Percentiles rank a stretch among this genome's conserved stretches.
These are phyloP conservation scores for Drosophila pseudoobscura DNA, from an alignment of 1,140 invertebrate genomes.

Conservation along the genomic window DNA sequence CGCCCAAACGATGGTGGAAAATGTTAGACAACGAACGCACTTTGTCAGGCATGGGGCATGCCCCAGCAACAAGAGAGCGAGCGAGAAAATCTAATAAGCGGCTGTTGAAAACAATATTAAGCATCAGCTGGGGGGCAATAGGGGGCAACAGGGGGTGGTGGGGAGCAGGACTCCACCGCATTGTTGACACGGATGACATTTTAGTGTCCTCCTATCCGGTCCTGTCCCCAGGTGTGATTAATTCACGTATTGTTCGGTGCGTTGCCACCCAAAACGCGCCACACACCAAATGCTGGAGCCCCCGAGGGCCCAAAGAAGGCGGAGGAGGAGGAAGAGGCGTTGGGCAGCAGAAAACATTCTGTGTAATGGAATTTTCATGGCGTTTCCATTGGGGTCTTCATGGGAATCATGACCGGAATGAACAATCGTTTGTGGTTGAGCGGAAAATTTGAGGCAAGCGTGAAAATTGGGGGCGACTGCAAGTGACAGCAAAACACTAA, in stretches of 20 bases:
- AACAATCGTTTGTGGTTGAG: slow-evolving; percentile 16
- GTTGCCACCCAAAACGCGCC: background rate
- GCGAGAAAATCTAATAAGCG: slow-evolving; percentile 66
- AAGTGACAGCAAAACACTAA: too few species aligned
- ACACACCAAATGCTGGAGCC: background rate
- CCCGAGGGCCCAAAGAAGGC: too few species aligned
- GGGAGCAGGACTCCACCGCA: slow-evolving; percentile 30
- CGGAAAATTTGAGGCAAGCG: too few species aligned
- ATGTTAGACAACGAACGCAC: slow-evolving; percentile 46
- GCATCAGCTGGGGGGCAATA: slow-evolving; percentile 26
- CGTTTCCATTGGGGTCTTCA: background rate
- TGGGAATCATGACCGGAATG: too few species aligned
- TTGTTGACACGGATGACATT: slow-evolving; percentile 72
- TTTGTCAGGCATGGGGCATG: slow-evolving; percentile 36
- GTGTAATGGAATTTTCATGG: slow-evolving; percentile 25
- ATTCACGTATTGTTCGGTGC: slow-evolving; percentile 65
- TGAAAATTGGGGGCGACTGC: too few species aligned
- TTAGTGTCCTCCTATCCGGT: slow-evolving; percentile 41
- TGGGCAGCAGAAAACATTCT: background rate
- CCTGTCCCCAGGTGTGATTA: slow-evolving; percentile 72
- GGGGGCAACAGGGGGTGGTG: background rate
- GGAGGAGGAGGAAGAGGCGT: too few species aligned
- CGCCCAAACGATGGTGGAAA: slow-evolving; percentile 19
- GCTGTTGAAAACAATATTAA: slow-evolving; percentile 69
- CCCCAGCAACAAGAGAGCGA: too few species aligned